A percentile compares a stretch with the other conserved stretches of the same genome.
Conservation (phyloP, 2,113 vertebrate species). For the Gallinago paraguaiae region DNA sequence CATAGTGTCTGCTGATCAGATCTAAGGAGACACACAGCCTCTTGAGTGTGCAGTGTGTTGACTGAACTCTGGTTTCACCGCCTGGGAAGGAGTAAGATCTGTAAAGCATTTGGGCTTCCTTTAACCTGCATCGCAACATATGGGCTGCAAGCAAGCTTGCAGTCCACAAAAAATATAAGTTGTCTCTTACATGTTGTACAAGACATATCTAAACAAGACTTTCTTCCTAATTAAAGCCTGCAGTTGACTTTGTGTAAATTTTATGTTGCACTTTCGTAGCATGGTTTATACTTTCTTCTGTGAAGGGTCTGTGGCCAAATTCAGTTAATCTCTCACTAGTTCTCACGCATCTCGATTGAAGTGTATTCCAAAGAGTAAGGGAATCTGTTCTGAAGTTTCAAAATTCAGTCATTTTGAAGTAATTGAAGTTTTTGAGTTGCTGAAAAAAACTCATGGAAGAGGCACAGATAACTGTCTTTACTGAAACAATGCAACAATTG, state of each 20-base stretch:
- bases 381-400: neutral
- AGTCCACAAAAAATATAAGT: neutral
- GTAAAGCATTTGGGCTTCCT: neutral
- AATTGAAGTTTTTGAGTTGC: neutral
- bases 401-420: neutral
- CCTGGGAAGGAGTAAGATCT: neutral
- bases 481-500: neutral
- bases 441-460: neutral
- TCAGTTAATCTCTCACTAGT: neutral
- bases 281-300: neutral
- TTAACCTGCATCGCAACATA: neutral
- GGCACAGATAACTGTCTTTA: neutral
- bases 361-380: neutral
- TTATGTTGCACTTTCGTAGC: neutral
- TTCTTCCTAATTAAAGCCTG: conserved; percentile 25
- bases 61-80: neutral
- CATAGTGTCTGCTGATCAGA: neutral
- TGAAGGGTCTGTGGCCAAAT: neutral
- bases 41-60: neutral
- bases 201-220: neutral
- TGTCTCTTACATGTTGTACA: neutral
- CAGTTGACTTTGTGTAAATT: conserved; percentile 22
- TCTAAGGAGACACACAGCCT: neutral
- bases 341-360: neutral
- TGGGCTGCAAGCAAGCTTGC: neutral